A percentile compares a stretch with the other conserved stretches of the same genome.
phyloP scores from a whole-genome alignment of 2,113 vertebrate species.

The Vicugna pacos region DNA sequence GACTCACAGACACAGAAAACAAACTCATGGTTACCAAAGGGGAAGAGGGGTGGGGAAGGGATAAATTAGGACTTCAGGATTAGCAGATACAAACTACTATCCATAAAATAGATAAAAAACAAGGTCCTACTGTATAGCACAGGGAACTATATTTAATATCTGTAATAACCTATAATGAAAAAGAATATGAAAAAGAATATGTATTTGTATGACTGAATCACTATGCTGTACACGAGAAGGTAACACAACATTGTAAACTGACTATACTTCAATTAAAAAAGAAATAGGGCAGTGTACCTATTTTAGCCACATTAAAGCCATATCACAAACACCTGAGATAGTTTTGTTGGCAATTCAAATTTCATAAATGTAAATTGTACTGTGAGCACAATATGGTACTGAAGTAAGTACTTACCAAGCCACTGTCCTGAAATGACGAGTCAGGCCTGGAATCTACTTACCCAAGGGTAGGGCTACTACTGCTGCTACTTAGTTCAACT shows the following conservation, averaged over 20 bases:
- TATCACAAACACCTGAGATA: not conserved
- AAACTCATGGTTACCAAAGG: too few relatives aligned
- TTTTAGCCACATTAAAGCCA: not conserved
- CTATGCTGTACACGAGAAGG: not conserved
- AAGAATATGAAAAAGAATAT: not conserved
- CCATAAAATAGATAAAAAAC: not conserved
- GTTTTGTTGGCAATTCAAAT: not conserved
- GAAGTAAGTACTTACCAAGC: not conserved
- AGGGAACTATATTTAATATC: not conserved
- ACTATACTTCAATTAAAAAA: not conserved
- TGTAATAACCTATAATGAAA: not conserved
- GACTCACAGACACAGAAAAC: too few relatives aligned
- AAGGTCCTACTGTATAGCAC: not conserved
- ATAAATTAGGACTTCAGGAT: not conserved
- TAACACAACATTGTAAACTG: not conserved
- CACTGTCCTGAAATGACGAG: not conserved
- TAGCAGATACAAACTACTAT: not conserved
- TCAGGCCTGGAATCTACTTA: conserved; percentile 18
- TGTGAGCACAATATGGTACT: not conserved
- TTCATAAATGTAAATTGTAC: not conserved
- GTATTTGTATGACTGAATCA: too few relatives aligned
- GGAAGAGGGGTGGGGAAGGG: not conserved
- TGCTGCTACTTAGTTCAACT: not conserved
- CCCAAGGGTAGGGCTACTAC: not conserved
- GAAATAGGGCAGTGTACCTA: not conserved